Evolutionary conservation across 2,113 vertebrate species (phyloP).

Genomic region (Tragelaphus strepsiceros): DNA sequence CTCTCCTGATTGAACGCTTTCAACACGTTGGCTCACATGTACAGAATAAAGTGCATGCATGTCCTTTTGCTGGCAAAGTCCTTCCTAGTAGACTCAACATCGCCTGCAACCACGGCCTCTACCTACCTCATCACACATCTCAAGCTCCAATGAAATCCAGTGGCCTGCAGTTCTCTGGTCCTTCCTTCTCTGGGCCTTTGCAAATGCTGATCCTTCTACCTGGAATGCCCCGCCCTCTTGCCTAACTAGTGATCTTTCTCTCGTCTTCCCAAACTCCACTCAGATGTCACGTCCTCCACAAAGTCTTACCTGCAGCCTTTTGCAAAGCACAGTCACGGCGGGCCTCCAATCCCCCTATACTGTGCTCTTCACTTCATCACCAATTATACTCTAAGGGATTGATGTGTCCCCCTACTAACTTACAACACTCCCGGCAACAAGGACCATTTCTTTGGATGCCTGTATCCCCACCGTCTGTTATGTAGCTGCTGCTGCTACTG

Average conservation of each 20-base stretch:
- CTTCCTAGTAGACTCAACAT: not conserved
- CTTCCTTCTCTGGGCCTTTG: not conserved
- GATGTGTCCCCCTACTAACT: not conserved
- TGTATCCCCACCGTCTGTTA: not conserved
- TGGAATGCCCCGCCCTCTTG: not conserved
- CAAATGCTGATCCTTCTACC: not conserved
- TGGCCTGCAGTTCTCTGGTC: not conserved
- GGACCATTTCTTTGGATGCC: not conserved
- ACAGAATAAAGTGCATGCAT: not conserved
- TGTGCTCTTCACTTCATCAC: not conserved
- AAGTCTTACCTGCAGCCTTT: not conserved
- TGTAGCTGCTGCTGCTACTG: too few species aligned
- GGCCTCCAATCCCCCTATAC: not conserved
- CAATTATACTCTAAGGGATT: accelerated
- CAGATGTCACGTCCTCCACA: not conserved
- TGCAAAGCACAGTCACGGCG: not conserved
- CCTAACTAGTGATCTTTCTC: not conserved
- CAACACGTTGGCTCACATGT: not conserved
- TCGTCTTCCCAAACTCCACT: not conserved
- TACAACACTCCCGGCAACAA: not conserved
- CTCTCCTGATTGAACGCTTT: not conserved
- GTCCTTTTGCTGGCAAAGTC: not conserved
- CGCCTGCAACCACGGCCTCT: not conserved
- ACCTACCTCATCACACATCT: not conserved
- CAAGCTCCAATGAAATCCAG: not conserved